Evolutionary conservation across 2,888 invertebrate genomes (phyloP).

Genomic region (Salticus scenicus): DNA sequence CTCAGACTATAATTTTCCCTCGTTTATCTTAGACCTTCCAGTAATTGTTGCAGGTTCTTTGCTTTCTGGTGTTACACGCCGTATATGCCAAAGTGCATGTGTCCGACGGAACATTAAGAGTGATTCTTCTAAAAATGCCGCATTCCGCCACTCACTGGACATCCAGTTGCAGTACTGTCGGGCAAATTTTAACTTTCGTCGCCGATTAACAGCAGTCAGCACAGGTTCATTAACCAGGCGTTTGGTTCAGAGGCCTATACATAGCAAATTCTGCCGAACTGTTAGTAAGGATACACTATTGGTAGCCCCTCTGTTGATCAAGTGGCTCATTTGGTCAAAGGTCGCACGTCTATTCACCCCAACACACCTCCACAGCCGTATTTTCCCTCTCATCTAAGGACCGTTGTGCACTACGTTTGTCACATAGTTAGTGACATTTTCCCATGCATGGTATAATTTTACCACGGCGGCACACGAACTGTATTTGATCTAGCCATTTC

Average conservation of each 20-base stretch:
- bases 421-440: no score
- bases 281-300: neutral
- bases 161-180: slow-evolving; percentile 3
- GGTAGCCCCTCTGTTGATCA: neutral
- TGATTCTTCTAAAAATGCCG: neutral
- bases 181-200: neutral
- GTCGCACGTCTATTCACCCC: neutral
- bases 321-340: neutral
- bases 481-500: neutral
- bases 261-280: neutral
- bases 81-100: neutral
- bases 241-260: neutral
- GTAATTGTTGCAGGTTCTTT: no score
- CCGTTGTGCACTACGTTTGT: neutral
- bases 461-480: neutral
- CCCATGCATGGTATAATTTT: no score
- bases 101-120: slow-evolving; percentile 6
- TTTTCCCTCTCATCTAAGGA: neutral
- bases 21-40: neutral
- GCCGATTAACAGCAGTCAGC: neutral
- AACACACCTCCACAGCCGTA: neutral
- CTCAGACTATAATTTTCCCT: neutral
- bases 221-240: neutral
- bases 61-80: no score
- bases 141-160: neutral